These are phyloP conservation scores for Campylorhamphus procurvoides DNA, from an alignment of 2,113 vertebrate species.

Conservation along the genomic window DNA sequence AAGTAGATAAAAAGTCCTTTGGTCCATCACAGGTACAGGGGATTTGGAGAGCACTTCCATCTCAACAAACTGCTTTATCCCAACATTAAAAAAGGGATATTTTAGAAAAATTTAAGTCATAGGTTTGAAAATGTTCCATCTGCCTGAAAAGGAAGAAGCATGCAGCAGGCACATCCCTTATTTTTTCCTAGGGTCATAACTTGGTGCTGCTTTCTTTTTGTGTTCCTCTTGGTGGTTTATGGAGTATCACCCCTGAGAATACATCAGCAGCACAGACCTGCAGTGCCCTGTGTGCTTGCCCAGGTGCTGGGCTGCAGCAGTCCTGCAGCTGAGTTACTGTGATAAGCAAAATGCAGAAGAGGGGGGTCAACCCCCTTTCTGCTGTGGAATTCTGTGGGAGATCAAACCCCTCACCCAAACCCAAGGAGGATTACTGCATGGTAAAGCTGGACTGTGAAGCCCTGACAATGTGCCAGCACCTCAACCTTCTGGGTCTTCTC, in stretches of 20 bases:
- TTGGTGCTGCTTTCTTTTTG: rapidly evolving
- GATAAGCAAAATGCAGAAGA: not conserved
- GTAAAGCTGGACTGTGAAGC: not conserved
- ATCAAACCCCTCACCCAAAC: not conserved
- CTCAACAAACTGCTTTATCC: not conserved
- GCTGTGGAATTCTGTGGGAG: not conserved
- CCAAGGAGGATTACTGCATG: not conserved
- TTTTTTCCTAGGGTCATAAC: not conserved
- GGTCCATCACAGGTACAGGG: not conserved
- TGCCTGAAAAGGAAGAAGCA: not conserved
- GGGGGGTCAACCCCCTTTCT: not conserved
- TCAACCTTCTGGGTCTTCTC: not conserved
- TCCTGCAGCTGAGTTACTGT: not conserved
- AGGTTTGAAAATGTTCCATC: not conserved
- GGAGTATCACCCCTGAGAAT: not conserved
- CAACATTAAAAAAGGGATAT: not conserved
- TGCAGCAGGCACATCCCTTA: rapidly evolving
- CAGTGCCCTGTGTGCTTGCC: not conserved
- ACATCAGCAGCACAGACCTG: not conserved
- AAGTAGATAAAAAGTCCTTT: not conserved
- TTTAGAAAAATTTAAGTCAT: not conserved
- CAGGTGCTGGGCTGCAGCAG: not conserved
- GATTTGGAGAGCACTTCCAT: not conserved
- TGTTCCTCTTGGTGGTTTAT: rapidly evolving
- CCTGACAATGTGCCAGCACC: not conserved